Percentiles rank a stretch among this genome's conserved stretches.
Evolutionary conservation across 2,888 invertebrate species (phyloP).

Genomic region (Tetheella fluctuosa): DNA sequence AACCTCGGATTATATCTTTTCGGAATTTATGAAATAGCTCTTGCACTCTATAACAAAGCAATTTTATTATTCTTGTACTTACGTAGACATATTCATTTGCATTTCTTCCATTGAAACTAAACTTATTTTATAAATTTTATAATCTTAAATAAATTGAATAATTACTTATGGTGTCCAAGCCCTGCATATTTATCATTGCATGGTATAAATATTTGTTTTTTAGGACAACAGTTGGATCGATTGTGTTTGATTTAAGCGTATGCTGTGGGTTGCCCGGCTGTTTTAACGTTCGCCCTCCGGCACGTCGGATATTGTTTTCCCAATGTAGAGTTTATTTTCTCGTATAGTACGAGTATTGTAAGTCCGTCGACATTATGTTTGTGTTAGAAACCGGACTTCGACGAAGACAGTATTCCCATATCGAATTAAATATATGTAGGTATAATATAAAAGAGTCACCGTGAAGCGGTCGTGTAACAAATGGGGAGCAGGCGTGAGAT

Average conservation of each 20-base stretch:
- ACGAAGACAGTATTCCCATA: slow-evolving; percentile 19
- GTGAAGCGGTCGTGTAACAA: slow-evolving; percentile 53
- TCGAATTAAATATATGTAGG: slow-evolving; percentile 30
- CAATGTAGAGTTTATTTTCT: slow-evolving; percentile 26
- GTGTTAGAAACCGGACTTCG: slow-evolving; percentile 8
- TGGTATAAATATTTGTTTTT: slow-evolving; percentile 56
- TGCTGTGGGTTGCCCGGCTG: slow-evolving; percentile 43
- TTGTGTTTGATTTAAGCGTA: slow-evolving; percentile 66
- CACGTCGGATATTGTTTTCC: slow-evolving; percentile 32
- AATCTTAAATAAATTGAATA: no score
- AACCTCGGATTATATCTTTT: slow-evolving; percentile 19
- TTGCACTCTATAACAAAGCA: not conserved
- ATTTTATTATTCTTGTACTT: not conserved
- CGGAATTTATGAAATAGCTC: not conserved
- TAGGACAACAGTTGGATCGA: slow-evolving; percentile 62
- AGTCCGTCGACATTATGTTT: slow-evolving; percentile 5
- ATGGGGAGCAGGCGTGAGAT: slow-evolving; percentile 52
- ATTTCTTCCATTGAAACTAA: not conserved
- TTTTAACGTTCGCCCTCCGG: slow-evolving; percentile 36
- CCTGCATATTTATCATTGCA: no score
- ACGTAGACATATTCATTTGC: no score
- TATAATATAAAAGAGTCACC: slow-evolving; percentile 53
- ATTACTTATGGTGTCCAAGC: not conserved
- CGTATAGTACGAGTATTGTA: slow-evolving; percentile 13
- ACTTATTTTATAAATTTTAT: no score